phyloP scores from a whole-genome alignment of 2,113 vertebrate genomes.

The Ailuropoda melanoleuca region DNA sequence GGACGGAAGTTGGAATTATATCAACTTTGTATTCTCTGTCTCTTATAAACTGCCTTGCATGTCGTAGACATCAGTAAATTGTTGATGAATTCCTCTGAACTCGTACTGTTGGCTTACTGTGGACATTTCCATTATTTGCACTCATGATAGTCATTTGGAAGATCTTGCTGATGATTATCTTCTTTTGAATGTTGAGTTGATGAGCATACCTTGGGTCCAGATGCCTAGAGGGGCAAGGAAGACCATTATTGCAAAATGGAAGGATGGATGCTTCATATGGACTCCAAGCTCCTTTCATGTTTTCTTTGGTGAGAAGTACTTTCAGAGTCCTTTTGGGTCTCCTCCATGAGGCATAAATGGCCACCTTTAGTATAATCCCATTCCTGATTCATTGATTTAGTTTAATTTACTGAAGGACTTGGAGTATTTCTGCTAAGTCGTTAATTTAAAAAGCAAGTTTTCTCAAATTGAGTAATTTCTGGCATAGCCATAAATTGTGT shows the following conservation, averaged over 20 bases:
- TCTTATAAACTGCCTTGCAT: background rate
- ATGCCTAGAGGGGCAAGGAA: background rate
- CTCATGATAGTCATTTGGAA: background rate
- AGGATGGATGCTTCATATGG: background rate
- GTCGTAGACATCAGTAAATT: background rate
- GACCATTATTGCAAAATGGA: background rate
- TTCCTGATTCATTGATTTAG: background rate
- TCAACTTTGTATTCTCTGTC: background rate
- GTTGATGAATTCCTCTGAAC: background rate
- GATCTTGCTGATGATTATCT: background rate
- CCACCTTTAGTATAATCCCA: background rate
- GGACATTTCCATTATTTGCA: background rate
- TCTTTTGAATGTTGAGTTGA: background rate
- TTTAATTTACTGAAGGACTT: background rate
- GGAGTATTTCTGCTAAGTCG: background rate
- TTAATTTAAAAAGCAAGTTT: background rate
- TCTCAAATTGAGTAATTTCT: background rate
- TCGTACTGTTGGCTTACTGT: background rate
- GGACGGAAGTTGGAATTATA: background rate
- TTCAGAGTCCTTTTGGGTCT: background rate
- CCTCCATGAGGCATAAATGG: background rate
- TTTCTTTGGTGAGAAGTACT: background rate
- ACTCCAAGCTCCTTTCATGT: background rate
- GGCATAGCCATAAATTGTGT: background rate
- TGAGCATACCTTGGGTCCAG: background rate